These are phyloP conservation scores for Gibbula magus DNA, from an alignment of 2,888 invertebrate genomes.

Conservation along the genomic window DNA sequence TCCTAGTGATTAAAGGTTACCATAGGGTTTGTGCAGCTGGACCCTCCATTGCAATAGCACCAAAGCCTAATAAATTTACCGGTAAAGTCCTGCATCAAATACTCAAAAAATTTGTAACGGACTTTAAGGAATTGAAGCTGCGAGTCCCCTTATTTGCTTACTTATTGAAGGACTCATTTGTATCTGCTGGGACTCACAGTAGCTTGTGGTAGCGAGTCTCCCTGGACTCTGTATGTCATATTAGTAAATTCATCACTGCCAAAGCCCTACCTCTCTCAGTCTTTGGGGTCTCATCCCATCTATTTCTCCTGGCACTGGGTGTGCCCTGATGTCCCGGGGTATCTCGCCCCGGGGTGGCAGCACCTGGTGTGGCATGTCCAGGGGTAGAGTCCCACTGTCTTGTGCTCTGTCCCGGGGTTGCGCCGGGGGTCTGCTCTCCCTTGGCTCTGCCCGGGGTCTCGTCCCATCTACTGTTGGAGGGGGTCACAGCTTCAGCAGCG, in stretches of 20 bases:
- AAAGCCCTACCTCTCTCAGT: conserved; percentile 86
- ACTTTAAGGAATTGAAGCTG: too few species aligned
- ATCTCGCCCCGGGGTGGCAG: conserved; percentile 76
- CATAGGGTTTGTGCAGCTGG: too few species aligned
- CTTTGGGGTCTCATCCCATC: conserved; percentile 99
- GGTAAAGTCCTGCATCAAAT: too few species aligned
- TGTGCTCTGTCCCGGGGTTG: conserved; percentile 91
- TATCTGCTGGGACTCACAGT: too few species aligned
- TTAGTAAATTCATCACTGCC: neutral
- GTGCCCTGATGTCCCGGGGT: conserved; percentile 78
- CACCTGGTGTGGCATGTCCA: conserved; percentile 91
- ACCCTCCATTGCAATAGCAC: too few species aligned
- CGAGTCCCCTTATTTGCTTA: too few species aligned
- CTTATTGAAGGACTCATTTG: too few species aligned
- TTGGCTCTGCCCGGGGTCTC: conserved; percentile 90
- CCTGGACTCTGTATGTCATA: too few species aligned
- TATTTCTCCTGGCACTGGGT: conserved; percentile 85
- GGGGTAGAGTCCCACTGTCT: conserved; percentile 98
- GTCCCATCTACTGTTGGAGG: conserved; percentile 85
- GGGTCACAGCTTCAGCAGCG: conserved; percentile 69
- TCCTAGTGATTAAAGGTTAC: too few species aligned
- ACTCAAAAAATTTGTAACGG: too few species aligned
- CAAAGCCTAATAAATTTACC: too few species aligned
- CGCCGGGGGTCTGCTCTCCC: conserved; percentile 78
- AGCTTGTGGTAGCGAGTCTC: too few species aligned